A percentile compares a stretch with the other conserved stretches of the same genome.
Evolutionary conservation across 2,113 vertebrate species (phyloP).

Genomic region (Pardalotus punctatus): DNA sequence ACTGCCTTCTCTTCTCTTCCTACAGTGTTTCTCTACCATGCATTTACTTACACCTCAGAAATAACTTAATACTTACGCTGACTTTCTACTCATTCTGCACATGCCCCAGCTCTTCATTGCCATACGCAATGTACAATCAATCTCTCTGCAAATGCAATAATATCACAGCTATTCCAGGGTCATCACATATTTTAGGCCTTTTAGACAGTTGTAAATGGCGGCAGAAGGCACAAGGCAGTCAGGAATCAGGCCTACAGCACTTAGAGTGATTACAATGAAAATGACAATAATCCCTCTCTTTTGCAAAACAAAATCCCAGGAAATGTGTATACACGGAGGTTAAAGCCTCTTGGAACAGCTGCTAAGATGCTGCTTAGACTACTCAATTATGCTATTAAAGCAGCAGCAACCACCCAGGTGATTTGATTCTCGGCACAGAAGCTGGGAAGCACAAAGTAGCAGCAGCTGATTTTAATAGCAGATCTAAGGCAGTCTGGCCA

Average conservation of each 20-base stretch:
- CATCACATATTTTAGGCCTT: background rate
- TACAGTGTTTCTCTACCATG: background rate
- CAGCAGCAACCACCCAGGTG: background rate
- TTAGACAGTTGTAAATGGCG: background rate
- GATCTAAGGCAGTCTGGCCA: background rate
- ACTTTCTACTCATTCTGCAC: background rate
- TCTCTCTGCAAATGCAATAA: background rate
- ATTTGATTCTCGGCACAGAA: background rate
- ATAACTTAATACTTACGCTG: background rate
- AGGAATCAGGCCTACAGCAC: background rate
- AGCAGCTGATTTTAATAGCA: background rate
- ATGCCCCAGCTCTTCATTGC: background rate
- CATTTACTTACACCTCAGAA: background rate
- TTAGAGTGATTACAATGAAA: constrained; percentile 28
- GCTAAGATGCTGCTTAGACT: constrained; percentile 19
- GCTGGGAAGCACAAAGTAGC: background rate
- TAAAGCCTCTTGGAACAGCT: constrained; percentile 50
- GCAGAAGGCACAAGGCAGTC: background rate
- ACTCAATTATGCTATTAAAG: constrained; percentile 24
- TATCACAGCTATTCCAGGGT: background rate
- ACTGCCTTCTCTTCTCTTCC: background rate
- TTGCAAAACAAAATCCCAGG: constrained; percentile 55
- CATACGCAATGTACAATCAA: background rate
- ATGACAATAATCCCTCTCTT: constrained; percentile 49
- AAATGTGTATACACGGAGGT: constrained; percentile 1